Conservation (phyloP, 2,888 invertebrate species). For the Urechis unicinctus region DNA sequence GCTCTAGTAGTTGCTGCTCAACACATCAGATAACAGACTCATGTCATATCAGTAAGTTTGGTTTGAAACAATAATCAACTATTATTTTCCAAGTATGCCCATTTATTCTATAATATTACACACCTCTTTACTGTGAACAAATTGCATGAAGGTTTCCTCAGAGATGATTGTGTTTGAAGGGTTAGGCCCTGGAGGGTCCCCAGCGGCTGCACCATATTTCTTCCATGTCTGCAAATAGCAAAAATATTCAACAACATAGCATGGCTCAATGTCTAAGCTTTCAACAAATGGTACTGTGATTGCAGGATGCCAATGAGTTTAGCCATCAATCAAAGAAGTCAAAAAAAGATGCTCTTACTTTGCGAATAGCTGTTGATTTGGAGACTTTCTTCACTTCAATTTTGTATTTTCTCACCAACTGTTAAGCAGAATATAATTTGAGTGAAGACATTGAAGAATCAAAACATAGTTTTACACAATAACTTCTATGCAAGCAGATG, state of each 20-base stretch:
- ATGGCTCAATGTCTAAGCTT: background rate
- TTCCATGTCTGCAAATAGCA: constrained; percentile 64
- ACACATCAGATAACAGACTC: background rate
- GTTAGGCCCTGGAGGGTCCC: constrained; percentile 94
- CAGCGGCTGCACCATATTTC: constrained; percentile 87
- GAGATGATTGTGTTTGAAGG: constrained; percentile 94
- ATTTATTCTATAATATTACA: too few species aligned
- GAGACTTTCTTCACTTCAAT: constrained; percentile 75
- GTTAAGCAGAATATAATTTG: too few species aligned
- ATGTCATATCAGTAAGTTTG: too few species aligned
- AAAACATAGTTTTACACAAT: too few species aligned
- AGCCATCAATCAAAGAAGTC: background rate
- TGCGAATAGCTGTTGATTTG: constrained; percentile 82
- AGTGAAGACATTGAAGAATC: too few species aligned
- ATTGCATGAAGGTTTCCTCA: constrained; percentile 81
- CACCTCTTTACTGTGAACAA: constrained; percentile 50
- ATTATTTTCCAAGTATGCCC: too few species aligned
- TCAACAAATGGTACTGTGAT: background rate
- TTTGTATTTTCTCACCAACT: constrained; percentile 69
- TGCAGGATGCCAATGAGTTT: too few species aligned
- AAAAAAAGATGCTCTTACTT: constrained; percentile 49
- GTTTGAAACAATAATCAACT: too few species aligned
- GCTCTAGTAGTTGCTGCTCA: constrained; percentile 52
- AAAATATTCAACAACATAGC: background rate
- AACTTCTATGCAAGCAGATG: too few species aligned